These are phyloP conservation scores for Nemotelus pantherinus DNA, from an alignment of 2,888 invertebrate species.

Conservation along the genomic window DNA sequence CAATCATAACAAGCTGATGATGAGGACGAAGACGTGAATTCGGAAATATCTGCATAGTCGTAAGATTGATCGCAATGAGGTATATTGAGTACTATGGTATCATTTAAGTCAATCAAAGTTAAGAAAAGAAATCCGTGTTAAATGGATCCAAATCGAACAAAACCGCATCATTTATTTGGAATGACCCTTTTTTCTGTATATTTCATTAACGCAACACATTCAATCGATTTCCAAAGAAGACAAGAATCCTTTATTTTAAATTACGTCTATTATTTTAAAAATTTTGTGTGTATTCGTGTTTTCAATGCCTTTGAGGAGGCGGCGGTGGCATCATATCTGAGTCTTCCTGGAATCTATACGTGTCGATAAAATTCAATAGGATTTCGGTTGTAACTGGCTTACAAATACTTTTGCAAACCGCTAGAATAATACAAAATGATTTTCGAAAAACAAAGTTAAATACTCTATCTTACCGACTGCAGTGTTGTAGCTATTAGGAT, in stretches of 20 bases:
- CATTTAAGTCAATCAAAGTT: too few species aligned
- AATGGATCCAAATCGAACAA: too few species aligned
- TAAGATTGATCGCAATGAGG: too few species aligned
- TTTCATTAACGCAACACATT: too few species aligned
- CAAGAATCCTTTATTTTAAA: constrained; percentile 30
- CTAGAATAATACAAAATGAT: constrained; percentile 66
- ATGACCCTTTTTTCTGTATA: too few species aligned
- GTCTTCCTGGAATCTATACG: constrained; percentile 73
- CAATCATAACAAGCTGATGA: too few species aligned
- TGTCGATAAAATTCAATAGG: constrained; percentile 78
- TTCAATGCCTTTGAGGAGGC: constrained; percentile 31
- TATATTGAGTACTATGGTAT: too few species aligned
- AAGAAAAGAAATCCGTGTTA: too few species aligned
- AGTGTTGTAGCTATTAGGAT: constrained; percentile 89
- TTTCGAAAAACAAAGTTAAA: neutral
- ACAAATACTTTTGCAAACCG: constrained; percentile 83
- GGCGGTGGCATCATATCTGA: constrained; percentile 78
- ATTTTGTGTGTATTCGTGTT: constrained; percentile 17
- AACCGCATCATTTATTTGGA: too few species aligned
- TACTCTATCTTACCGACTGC: constrained; percentile 72
- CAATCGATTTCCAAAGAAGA: neutral
- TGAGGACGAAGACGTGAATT: too few species aligned
- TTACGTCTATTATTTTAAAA: constrained; percentile 34
- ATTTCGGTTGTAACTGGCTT: constrained; percentile 86
- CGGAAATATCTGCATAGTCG: too few species aligned